A percentile compares a stretch with the other conserved stretches of the same genome.
Conservation (phyloP, 2,888 invertebrate species). For the Vandiemenella viatica region DNA sequence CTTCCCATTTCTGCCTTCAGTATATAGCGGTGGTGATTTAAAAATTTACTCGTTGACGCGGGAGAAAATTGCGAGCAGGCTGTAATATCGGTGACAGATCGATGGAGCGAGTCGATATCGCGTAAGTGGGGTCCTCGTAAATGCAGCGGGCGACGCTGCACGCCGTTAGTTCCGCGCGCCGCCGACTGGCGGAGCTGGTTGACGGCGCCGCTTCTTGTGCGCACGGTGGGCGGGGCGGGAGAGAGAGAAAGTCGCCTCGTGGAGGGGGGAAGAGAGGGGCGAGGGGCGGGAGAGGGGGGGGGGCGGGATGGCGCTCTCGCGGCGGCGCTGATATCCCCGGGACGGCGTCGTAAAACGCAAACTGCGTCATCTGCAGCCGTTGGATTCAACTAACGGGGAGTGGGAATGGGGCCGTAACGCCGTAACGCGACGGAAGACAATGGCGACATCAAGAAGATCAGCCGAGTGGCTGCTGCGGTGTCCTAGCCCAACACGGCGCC, state of each 20-base stretch:
- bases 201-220: too few relatives aligned
- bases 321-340: conserved; percentile 27
- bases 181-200: too few relatives aligned
- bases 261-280: conserved; percentile 17
- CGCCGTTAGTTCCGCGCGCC: too few relatives aligned
- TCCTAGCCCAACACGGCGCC: background rate
- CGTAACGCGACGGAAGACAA: conserved; percentile 13
- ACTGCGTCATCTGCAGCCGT: conserved; percentile 19
- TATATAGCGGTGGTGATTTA: too few relatives aligned
- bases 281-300: conserved; percentile 16
- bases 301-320: conserved; percentile 25
- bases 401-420: conserved; percentile 10
- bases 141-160: too few relatives aligned
- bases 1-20: too few relatives aligned
- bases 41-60: too few relatives aligned
- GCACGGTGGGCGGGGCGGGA: too few relatives aligned
- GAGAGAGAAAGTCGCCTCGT: background rate
- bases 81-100: too few relatives aligned
- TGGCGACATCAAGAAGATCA: conserved; percentile 10
- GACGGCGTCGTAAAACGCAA: conserved; percentile 17
- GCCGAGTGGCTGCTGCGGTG: background rate
- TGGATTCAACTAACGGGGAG: conserved; percentile 19
- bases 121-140: too few relatives aligned
- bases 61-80: too few relatives aligned
- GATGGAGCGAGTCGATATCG: too few relatives aligned